These are phyloP conservation scores for Watsonalla binaria DNA, from an alignment of 2,888 invertebrate species.

Conservation along the genomic window DNA sequence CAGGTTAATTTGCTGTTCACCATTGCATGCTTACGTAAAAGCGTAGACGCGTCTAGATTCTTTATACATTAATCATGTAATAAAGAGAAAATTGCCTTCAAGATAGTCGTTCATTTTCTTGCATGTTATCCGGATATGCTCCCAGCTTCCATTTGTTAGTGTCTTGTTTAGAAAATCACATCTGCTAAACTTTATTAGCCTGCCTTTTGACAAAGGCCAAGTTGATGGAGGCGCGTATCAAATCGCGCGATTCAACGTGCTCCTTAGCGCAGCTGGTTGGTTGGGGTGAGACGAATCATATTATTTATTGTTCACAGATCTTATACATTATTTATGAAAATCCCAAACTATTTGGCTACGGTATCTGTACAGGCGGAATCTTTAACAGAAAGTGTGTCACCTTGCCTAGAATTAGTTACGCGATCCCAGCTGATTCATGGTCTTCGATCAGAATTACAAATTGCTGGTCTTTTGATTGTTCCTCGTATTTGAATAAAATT, in stretches of 20 bases:
- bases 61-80: constrained; percentile 40
- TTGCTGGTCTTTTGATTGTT: constrained; percentile 24
- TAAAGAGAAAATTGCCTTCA: constrained; percentile 47
- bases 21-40: not conserved
- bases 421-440: constrained; percentile 50
- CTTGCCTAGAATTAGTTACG: constrained; percentile 69
- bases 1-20: constrained; percentile 10
- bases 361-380: constrained; percentile 39
- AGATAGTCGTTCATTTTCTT: constrained; percentile 46
- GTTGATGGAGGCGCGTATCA: constrained; percentile 76
- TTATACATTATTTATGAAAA: constrained; percentile 73
- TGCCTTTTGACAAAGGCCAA: constrained; percentile 68
- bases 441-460: constrained; percentile 36
- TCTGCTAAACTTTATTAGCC: constrained; percentile 75
- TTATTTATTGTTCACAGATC: constrained; percentile 71
- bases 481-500: constrained; percentile 6
- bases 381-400: constrained; percentile 66
- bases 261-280: constrained; percentile 74
- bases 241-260: constrained; percentile 68
- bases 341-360: constrained; percentile 56
- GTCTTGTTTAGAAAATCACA: constrained; percentile 76
- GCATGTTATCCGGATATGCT: constrained; percentile 42
- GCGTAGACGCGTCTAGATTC: not conserved
- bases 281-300: constrained; percentile 68
- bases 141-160: constrained; percentile 65